These are phyloP conservation scores for Oreochromis mossambicus DNA, from an alignment of 2,797 vertebrate species.

Conservation along the genomic window DNA sequence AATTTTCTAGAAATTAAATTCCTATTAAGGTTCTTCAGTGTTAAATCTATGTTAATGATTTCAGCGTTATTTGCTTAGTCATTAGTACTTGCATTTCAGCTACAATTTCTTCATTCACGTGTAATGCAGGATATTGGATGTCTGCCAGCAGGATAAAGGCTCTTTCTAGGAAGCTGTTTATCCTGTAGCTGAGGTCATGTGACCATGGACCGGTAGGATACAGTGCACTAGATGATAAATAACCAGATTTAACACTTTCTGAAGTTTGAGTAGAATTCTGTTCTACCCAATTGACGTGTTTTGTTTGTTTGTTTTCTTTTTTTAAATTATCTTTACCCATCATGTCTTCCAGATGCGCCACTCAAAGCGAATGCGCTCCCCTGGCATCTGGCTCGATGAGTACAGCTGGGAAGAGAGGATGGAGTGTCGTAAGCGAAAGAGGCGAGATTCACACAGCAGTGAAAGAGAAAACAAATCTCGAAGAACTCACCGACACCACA, in stretches of 20 bases:
- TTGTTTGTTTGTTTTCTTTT: background rate
- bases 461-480: slow-evolving; percentile 86
- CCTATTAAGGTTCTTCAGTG: background rate
- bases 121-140: background rate
- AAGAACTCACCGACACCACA: slow-evolving; percentile 63
- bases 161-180: background rate
- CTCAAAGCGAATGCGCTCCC: slow-evolving; percentile 79
- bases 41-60: background rate
- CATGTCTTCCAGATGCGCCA: slow-evolving; percentile 81
- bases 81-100: background rate
- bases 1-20: background rate
- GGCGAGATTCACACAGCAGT: slow-evolving; percentile 84
- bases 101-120: background rate
- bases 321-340: background rate
- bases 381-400: slow-evolving; percentile 79
- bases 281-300: background rate
- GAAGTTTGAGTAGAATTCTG: background rate
- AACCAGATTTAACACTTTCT: too few relatives aligned
- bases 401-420: slow-evolving; percentile 83
- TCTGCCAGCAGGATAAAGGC: background rate
- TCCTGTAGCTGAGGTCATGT: background rate
- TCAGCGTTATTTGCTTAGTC: background rate
- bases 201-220: background rate
- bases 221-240: background rate
- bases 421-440: slow-evolving; percentile 81